phyloP scores from a whole-genome alignment of 2,888 invertebrate genomes.

The Scaptomyza reducta region DNA sequence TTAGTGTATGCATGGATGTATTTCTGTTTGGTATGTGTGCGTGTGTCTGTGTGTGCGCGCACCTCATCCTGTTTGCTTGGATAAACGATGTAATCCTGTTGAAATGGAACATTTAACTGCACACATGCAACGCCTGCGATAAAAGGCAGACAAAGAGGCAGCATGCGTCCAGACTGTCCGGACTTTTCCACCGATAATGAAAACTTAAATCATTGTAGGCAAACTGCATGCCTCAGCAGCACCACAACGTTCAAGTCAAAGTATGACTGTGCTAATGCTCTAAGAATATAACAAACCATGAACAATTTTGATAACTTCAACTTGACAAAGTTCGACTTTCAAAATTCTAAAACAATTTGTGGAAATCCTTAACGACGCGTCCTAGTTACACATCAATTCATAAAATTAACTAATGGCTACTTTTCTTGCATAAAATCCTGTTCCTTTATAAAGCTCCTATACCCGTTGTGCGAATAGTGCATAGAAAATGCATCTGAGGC shows the following conservation, averaged over 20 bases:
- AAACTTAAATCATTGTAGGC: constrained; percentile 76
- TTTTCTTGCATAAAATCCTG: too few relatives aligned
- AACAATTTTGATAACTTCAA: too few relatives aligned
- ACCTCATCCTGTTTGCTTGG: constrained; percentile 70
- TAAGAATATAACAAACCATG: background rate
- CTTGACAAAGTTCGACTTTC: too few relatives aligned
- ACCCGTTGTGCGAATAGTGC: constrained; percentile 24
- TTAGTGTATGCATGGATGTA: constrained; percentile 5
- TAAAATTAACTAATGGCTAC: too few relatives aligned
- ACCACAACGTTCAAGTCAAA: background rate
- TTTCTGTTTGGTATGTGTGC: constrained; percentile 1
- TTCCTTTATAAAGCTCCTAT: background rate
- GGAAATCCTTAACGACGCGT: too few relatives aligned
- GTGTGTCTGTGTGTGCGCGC: constrained; percentile 12
- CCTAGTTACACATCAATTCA: too few relatives aligned
- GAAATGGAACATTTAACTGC: constrained; percentile 80
- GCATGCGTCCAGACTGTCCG: constrained; percentile 21
- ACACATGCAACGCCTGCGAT: constrained; percentile 40
- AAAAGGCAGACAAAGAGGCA: constrained; percentile 11
- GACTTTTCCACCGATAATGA: constrained; percentile 67
- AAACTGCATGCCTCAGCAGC: constrained; percentile 50
- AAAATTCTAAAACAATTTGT: too few relatives aligned
- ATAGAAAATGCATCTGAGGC: constrained; percentile 28
- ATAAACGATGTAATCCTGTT: constrained; percentile 76
- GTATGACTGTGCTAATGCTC: constrained; percentile 16